Conservation (phyloP, 2,888 invertebrate genomes). For the Crossocerus cetratus region DNA sequence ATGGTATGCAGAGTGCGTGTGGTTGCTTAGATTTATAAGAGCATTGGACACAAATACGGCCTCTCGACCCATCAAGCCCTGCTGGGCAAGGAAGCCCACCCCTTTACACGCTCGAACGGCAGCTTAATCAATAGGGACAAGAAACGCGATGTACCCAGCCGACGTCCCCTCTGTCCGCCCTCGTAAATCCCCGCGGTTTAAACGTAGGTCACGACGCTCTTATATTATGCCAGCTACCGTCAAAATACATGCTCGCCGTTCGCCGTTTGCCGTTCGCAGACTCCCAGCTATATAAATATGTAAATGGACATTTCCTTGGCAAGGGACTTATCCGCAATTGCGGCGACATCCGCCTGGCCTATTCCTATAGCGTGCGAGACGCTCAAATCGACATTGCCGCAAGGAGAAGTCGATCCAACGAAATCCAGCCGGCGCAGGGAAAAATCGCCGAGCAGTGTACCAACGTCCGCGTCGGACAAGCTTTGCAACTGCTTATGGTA, state of each 20-base stretch:
- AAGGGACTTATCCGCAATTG: background rate
- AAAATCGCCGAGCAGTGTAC: conserved; percentile 11
- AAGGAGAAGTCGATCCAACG: background rate
- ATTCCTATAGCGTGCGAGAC: background rate
- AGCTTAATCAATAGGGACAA: conserved; percentile 62
- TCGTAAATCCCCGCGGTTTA: background rate
- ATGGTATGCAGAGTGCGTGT: too few relatives aligned
- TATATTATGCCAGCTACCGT: too few relatives aligned
- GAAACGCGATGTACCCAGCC: conserved; percentile 29
- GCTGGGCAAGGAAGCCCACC: conserved; percentile 55
- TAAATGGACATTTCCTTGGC: background rate
- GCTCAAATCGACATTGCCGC: background rate
- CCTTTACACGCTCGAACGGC: conserved; percentile 36
- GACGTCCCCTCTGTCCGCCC: too few relatives aligned
- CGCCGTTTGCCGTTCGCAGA: background rate
- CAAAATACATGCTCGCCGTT: too few relatives aligned
- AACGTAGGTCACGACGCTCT: background rate
- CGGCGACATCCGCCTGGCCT: background rate
- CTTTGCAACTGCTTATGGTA: conserved; percentile 49
- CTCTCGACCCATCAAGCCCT: conserved; percentile 53
- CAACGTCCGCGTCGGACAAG: conserved; percentile 25
- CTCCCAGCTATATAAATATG: background rate
- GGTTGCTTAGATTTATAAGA: conserved; percentile 63
- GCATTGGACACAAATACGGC: conserved; percentile 66
- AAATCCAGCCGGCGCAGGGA: background rate